Conservation (phyloP, 2,888 invertebrate genomes). For the Podabrus alpinus region DNA sequence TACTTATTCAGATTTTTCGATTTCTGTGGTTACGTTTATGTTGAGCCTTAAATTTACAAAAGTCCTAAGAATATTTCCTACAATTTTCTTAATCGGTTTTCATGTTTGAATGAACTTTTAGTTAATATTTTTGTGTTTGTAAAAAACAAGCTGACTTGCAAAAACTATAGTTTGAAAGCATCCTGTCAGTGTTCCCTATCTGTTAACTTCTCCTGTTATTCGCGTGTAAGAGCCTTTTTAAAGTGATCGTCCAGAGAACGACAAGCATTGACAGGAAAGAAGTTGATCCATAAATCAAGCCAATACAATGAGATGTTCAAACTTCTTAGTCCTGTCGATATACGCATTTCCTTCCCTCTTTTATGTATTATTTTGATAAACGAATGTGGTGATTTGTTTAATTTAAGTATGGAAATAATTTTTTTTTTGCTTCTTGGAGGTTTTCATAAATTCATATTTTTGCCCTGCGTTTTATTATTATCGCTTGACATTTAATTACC, state of each 20-base stretch:
- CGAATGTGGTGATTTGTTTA: not conserved
- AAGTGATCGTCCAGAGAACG: slow-evolving; percentile 22
- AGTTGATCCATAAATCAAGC: slow-evolving; percentile 39
- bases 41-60: not conserved
- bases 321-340: slow-evolving; percentile 4
- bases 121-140: not conserved
- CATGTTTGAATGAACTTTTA: not conserved
- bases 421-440: not conserved
- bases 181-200: slow-evolving; percentile 15
- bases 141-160: not conserved
- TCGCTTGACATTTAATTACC: slow-evolving; percentile 17
- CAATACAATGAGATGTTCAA: slow-evolving; percentile 39
- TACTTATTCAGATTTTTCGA: not conserved
- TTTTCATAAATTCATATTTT: not conserved
- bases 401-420: not conserved
- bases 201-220: slow-evolving; percentile 10
- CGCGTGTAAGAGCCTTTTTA: slow-evolving; percentile 13
- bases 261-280: slow-evolving; percentile 33
- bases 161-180: not conserved
- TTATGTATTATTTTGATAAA: not conserved
- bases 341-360: not conserved
- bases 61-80: not conserved
- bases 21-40: not conserved
- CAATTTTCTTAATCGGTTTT: not conserved
- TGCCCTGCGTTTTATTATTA: slow-evolving; percentile 1